Base-by-base conservation (phyloP, 92 coral and sea anemone genomes). In the Epizoanthus rinbou region DNA sequence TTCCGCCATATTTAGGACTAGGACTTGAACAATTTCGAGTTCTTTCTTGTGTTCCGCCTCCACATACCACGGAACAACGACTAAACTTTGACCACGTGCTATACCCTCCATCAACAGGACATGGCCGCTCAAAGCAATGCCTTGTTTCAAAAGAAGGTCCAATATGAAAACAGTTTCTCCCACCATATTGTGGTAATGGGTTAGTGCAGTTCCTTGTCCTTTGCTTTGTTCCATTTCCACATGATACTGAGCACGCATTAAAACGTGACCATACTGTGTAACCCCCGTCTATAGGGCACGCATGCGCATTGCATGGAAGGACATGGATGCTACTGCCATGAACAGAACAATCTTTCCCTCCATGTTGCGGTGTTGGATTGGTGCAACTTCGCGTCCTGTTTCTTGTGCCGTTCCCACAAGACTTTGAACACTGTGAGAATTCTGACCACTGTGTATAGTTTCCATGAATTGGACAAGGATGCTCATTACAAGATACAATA, bases 281-380 rank as follows among this genome's bases (percentile, higher is more conserved):
- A 1, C 87, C 91, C 5, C 98, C 98, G 50, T 93, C 83, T 68
- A 93, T 85, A 15, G 98, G 98, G 21, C 98, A 95, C 43, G 75
- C 85, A 8, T 85, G 63, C 15, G 67, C 80, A 69, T 87, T 89
- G 68, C 98, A 95, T 6, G 67, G 23, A 31, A 8, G 74, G 37
- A 80, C 59, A 43, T 91, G 87, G 28, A 15, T 19, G 14, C 75
- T 68, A 24, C 91, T 89, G 14, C 98, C 98, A 5, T 91, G 50
- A 16, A 53, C 85, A 33, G 87, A 67, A 79, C 98, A 95, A 57
- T 86, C 85, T 39, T 57, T 65, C 14, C 98, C 98, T 24, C 92
- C 91, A n/a, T 86, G 80, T 50, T 76, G 74, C 1, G 98, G 98
- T 11, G 47, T 41, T 1, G 98, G 98, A 69, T 85, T 88, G 25